Evolutionary conservation across 2,888 invertebrate genomes (phyloP), one percentile per base, ranked within the genome.

Genomic region (Ennomos fuscantarius): DNA sequence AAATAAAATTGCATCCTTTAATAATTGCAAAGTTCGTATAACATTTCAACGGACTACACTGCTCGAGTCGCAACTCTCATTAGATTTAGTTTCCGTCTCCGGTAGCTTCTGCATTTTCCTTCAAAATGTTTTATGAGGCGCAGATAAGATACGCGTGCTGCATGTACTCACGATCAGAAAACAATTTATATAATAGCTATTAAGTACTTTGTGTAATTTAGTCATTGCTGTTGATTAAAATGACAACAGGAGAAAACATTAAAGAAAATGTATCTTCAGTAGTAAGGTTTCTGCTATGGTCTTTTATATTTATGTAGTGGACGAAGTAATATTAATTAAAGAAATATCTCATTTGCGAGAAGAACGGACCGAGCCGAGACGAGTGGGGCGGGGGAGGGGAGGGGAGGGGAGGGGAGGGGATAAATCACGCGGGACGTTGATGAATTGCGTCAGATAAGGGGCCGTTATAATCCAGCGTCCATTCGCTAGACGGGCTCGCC

Each of bases 241-340:
- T 24, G 24, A 6, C 24, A 24, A 24, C 6, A 6, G 24, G 5
- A 35, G 10, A 48, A 45, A 45, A 45, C 11, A 0, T n/a, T 15
- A 35, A 1, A 32, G 44, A 15, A 33, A 49, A 49, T 53, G 41
- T 44, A 32, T 44, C 49, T 34, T 13, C 36, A 53, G 41, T 45
- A 53, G 45, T 48, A 53, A 53, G 31, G 42, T 42, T 64, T 60
- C 47, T 46, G 34, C 56, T 50, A 24, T 48, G 57, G 51, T 46
- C 56, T 52, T 24, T 24, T 68, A 71, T 73, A 68, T 73, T 76
- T 75, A 74, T 74, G 61, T 63, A 54, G 50, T 58, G 61, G 67
- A 37, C 65, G 65, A 68, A 72, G 72, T 65, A 62, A 69, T 76
- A 80, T 78, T 82, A 79, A 82, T 81, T 80, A 81, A 75, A 70